phyloP scores from a whole-genome alignment of 2,888 invertebrate genomes.

The Drepanosiphum platanoidis region DNA sequence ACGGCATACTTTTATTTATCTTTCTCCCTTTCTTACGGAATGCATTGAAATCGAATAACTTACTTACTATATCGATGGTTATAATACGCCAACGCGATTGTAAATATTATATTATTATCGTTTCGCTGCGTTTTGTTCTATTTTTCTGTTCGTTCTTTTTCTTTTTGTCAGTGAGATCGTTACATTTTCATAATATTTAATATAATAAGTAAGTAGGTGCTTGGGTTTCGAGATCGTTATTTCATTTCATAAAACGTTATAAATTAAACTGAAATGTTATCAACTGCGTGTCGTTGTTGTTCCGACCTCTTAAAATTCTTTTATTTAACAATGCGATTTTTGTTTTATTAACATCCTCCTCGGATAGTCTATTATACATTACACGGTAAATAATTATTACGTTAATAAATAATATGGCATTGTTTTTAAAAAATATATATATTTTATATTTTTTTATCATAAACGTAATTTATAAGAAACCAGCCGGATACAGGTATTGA shows the following conservation, averaged over 20 bases:
- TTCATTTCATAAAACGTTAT: background rate
- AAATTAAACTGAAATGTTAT: background rate
- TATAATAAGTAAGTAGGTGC: background rate
- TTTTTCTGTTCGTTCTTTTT: background rate
- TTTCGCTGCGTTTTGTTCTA: background rate
- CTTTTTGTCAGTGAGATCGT: background rate
- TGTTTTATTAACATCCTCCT: slow-evolving; percentile 1
- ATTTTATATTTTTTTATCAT: background rate
- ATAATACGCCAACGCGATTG: too few relatives aligned
- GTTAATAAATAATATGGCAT: background rate
- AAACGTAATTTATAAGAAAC: background rate
- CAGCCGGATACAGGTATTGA: background rate
- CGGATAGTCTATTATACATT: background rate
- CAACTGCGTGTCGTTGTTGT: background rate
- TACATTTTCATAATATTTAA: background rate
- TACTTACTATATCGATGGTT: too few relatives aligned
- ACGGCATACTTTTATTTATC: too few relatives aligned
- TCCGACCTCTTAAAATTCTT: background rate
- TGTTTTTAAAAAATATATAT: too few relatives aligned
- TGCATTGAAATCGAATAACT: too few relatives aligned
- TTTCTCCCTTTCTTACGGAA: too few relatives aligned
- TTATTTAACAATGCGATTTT: background rate
- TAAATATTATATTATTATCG: background rate
- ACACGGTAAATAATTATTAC: background rate
- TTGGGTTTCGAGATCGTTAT: background rate